Evolutionary conservation across 1,140 invertebrate species (phyloP), one percentile per base, ranked within the genome.

Genomic region (Bombus affinis): DNA sequence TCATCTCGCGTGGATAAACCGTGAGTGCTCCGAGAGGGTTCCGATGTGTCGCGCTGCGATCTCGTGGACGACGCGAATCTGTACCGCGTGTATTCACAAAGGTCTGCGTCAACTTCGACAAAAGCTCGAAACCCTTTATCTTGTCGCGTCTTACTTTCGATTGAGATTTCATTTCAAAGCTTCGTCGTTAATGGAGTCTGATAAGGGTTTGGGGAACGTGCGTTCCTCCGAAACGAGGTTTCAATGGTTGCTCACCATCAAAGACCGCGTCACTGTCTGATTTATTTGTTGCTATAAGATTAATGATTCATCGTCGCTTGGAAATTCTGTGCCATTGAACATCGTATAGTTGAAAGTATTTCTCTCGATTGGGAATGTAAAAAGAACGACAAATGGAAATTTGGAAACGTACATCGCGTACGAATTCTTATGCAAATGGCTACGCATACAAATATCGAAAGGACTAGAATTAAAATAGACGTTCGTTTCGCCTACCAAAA

Each of bases 1-100:
- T 91, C 90, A 88, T 88, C 83, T 84, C 77, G 83, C 39, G 76
- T 47, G 75, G 86, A 90, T 90, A 90, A 89, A 68, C 83, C 39
- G 89, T 75, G 81, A 83, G 68, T 78, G 74, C 81, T 77, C 18
- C 42, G 25, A 10, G 53, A 37, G 57, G 15, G 42, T 73, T 44
- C 8, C 42, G 15, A 13, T 5, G 39, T 28, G 25, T 59, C 76
- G 53, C 13, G 65, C 12, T 71, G 82, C 37, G 28, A 37, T 73
- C 70, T 25, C 70, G 74, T 1, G 35, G 0, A 37, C 39, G 22
- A n/a, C 32, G 47, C 47, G 22, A 42, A 73, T 4, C 18, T 18
- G 44, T 22, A n/a, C 35, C 73, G 73, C 15, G 78, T n/a, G 59
- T 28, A n/a, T 65, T 78, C 76, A 53, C 77, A 42, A 80, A 72